Percentiles rank a stretch among this genome's conserved stretches.
phyloP scores from a whole-genome alignment of 2,113 vertebrate genomes.

The Phylloscopus whistleri region DNA sequence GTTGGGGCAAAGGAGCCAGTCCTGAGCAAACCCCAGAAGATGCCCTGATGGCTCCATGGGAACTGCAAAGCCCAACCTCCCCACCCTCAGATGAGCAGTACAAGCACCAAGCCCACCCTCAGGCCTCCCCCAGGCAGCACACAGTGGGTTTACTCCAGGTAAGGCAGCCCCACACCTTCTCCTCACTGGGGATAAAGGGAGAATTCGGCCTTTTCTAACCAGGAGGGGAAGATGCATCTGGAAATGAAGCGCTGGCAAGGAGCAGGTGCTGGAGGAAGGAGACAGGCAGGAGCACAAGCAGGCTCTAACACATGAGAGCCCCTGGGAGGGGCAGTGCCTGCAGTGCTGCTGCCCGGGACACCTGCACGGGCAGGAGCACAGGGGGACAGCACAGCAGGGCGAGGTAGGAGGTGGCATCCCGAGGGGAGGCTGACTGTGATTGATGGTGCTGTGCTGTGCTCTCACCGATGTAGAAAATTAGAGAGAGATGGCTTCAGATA shows the following conservation, averaged over 20 bases:
- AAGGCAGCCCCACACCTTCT: not conserved
- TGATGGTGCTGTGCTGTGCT: slow-evolving; percentile 19
- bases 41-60: not conserved
- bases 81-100: not conserved
- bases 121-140: not conserved
- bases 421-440: not conserved
- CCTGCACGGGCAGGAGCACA: not conserved
- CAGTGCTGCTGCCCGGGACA: accelerated
- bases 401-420: not conserved
- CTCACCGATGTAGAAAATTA: slow-evolving; percentile 71
- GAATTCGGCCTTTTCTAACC: not conserved
- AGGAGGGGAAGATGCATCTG: not conserved
- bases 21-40: not conserved
- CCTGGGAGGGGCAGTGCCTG: not conserved
- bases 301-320: not conserved
- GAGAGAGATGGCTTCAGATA: slow-evolving; percentile 26
- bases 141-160: not conserved
- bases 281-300: not conserved
- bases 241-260: not conserved
- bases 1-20: not conserved
- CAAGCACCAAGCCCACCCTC: not conserved
- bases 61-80: not conserved
- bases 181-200: not conserved
- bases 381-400: accelerated
- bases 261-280: not conserved